A percentile compares a stretch with the other conserved stretches of the same genome.
Conservation (phyloP, 2,888 invertebrate genomes). For the Tenthredo notha region DNA sequence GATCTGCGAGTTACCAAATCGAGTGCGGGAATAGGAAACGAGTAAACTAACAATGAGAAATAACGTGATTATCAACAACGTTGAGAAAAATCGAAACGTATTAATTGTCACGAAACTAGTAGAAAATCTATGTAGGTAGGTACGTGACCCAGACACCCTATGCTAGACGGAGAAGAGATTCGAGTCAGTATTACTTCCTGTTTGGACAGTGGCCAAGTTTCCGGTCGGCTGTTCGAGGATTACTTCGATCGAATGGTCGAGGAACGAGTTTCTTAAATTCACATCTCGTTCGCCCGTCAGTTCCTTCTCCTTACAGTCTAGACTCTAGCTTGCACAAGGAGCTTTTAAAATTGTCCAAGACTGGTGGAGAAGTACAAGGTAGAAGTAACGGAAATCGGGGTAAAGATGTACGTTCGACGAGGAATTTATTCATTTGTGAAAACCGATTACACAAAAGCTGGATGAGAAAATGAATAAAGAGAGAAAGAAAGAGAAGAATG, state of each 20-base stretch:
- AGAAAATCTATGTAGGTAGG: background rate
- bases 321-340: background rate
- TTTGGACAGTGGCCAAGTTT: conserved; percentile 73
- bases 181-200: conserved; percentile 71
- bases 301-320: background rate
- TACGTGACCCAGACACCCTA: background rate
- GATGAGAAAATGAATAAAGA: background rate
- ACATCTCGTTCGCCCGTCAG: conserved; percentile 37
- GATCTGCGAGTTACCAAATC: background rate
- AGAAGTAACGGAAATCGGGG: background rate
- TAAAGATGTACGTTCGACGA: background rate
- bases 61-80: conserved; percentile 72
- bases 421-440: background rate
- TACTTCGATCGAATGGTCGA: conserved; percentile 44
- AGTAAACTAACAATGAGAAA: background rate
- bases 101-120: conserved; percentile 14
- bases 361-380: background rate
- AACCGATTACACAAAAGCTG: background rate
- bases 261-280: conserved; percentile 49
- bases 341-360: conserved; percentile 7
- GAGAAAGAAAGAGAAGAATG: background rate
- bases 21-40: background rate
- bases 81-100: conserved; percentile 69
- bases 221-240: conserved; percentile 56
- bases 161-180: conserved; percentile 45